Conservation (phyloP, 2,797 vertebrate genomes). For the Urocyon cinereoargenteus region DNA sequence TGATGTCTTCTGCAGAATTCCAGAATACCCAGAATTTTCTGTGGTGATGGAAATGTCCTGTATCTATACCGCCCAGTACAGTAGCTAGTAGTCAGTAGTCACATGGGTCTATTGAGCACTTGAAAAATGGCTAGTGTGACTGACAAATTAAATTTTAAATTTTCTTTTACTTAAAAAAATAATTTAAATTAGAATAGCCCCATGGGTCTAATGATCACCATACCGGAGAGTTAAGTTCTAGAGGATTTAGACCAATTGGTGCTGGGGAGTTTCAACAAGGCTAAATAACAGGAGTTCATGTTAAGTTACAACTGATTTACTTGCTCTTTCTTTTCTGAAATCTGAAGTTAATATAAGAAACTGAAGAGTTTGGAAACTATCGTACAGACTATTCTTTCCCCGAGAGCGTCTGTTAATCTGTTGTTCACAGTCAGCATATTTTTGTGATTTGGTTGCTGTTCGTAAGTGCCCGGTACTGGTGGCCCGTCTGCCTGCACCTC, state of each 20-base stretch:
- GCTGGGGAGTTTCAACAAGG: slow-evolving; percentile 12
- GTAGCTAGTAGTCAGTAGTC: not conserved
- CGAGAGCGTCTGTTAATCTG: not conserved
- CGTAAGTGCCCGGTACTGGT: not conserved
- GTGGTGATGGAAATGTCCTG: not conserved
- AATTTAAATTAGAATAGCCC: slow-evolving; percentile 36
- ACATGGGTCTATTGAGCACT: not conserved
- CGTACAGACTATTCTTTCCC: not conserved
- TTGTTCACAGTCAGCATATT: not conserved
- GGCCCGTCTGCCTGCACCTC: not conserved
- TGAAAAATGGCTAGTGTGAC: not conserved
- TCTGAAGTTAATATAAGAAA: not conserved
- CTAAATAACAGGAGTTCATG: not conserved
- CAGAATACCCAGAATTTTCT: not conserved
- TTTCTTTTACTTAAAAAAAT: not conserved
- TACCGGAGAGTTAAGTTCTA: not conserved
- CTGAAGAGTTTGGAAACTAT: not conserved
- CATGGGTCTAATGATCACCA: not conserved
- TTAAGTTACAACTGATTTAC: slow-evolving; percentile 2
- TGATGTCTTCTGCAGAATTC: not conserved
- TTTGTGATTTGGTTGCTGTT: not conserved
- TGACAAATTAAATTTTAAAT: not conserved
- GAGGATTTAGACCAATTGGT: not conserved
- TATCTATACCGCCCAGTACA: not conserved
- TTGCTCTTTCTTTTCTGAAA: not conserved